phyloP scores from a whole-genome alignment of 2,888 invertebrate species.

The Trilocha varians region DNA sequence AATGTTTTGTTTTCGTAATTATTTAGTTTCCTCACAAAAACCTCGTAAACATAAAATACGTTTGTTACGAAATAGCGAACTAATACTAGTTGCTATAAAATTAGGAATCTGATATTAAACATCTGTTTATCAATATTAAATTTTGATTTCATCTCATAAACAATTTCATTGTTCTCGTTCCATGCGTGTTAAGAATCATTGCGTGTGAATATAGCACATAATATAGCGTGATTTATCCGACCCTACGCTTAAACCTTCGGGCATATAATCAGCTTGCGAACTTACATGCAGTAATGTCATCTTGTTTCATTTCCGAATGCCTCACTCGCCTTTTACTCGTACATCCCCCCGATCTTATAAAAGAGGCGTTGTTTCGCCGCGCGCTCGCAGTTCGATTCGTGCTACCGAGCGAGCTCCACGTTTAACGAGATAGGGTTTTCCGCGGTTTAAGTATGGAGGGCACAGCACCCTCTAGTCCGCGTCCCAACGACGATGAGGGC shows the following conservation, averaged over 20 bases:
- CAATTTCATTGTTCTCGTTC: too few relatives aligned
- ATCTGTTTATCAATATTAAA: too few relatives aligned
- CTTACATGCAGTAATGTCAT: conserved; percentile 51
- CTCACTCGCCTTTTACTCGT: conserved; percentile 49
- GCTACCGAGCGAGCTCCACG: conserved; percentile 56
- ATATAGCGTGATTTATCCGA: too few relatives aligned
- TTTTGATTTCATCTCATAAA: too few relatives aligned
- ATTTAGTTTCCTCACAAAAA: too few relatives aligned
- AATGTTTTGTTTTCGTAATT: too few relatives aligned
- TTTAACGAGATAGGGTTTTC: conserved; percentile 49
- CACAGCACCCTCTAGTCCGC: conserved; percentile 42
- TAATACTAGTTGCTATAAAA: too few relatives aligned
- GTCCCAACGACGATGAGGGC: conserved; percentile 58
- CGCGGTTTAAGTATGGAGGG: conserved; percentile 56
- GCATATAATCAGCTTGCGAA: conserved; percentile 4
- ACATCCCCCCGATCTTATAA: conserved; percentile 66
- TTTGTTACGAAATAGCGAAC: too few relatives aligned
- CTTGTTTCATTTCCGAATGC: conserved; percentile 47
- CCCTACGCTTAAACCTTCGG: conserved; percentile 9
- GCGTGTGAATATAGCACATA: too few relatives aligned
- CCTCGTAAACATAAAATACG: too few relatives aligned
- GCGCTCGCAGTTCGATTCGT: conserved; percentile 63
- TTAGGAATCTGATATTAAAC: too few relatives aligned
- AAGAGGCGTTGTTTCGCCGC: conserved; percentile 46
- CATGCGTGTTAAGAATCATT: too few relatives aligned